Conservation (phyloP, 2,888 invertebrate genomes). For the Fragum whitleyi region DNA sequence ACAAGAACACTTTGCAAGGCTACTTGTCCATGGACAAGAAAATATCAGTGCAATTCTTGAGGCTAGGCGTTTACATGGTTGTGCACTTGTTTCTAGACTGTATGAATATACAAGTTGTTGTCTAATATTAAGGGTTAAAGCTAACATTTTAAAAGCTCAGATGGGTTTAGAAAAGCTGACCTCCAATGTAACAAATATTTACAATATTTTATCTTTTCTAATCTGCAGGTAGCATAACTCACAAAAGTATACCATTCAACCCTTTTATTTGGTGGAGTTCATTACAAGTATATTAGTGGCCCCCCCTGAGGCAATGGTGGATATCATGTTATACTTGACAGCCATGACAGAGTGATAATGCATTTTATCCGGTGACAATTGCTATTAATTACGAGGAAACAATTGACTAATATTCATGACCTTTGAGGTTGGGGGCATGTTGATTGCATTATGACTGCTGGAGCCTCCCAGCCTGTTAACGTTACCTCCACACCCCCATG, state of each 20-base stretch:
- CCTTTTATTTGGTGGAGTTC: background rate
- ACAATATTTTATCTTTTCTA: background rate
- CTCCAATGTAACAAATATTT: conserved; percentile 5
- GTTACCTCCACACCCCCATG: conserved; percentile 27
- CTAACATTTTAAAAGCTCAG: too few relatives aligned
- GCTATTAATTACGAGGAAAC: conserved; percentile 7
- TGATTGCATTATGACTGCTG: conserved; percentile 26
- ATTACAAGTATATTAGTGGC: background rate
- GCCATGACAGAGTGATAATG: conserved; percentile 24
- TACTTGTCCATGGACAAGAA: too few relatives aligned
- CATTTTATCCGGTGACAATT: conserved; percentile 15
- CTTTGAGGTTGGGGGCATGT: background rate
- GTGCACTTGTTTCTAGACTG: too few relatives aligned
- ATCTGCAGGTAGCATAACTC: conserved; percentile 4
- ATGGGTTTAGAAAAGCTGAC: background rate
- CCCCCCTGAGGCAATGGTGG: background rate
- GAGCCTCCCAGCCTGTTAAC: conserved; percentile 15
- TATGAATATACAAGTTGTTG: too few relatives aligned
- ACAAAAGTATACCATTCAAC: background rate
- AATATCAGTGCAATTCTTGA: too few relatives aligned
- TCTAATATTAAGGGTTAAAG: too few relatives aligned
- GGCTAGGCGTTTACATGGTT: too few relatives aligned
- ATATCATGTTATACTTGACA: conserved; percentile 20
- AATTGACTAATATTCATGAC: background rate
- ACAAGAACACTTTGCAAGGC: too few relatives aligned